These are phyloP conservation scores for Eupleurogrammus muticus DNA, from an alignment of 2,797 vertebrate genomes.

Conservation along the genomic window DNA sequence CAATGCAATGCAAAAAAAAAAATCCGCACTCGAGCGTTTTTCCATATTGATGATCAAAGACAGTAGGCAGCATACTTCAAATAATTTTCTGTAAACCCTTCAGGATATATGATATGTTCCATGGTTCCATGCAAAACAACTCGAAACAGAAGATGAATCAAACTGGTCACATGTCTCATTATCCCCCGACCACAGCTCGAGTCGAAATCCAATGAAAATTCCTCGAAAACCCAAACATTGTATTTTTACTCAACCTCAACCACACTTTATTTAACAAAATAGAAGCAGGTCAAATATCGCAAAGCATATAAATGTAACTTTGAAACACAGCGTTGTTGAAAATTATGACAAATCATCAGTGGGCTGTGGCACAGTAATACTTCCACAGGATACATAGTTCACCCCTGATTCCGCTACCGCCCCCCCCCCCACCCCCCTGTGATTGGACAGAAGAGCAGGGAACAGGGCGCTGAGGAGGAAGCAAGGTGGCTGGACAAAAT, in stretches of 20 bases:
- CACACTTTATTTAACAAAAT: constrained; percentile 89
- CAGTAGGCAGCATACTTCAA: background rate
- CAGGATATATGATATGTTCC: constrained; percentile 1
- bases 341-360: constrained; percentile 81
- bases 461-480: background rate
- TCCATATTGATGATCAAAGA: background rate
- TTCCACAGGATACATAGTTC: constrained; percentile 77
- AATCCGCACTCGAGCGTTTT: background rate
- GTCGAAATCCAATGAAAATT: constrained; percentile 39
- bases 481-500: constrained; percentile 31
- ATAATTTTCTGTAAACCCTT: constrained; percentile 4
- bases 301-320: constrained; percentile 87
- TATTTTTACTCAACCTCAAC: constrained; percentile 83
- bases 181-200: background rate
- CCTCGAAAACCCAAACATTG: constrained; percentile 34
- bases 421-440: constrained; percentile 11
- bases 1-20: background rate
- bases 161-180: constrained; percentile 17
- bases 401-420: constrained; percentile 20
- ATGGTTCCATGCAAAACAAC: constrained; percentile 29
- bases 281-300: constrained; percentile 87
- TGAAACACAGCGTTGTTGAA: constrained; percentile 81
- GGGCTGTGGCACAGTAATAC: constrained; percentile 80
- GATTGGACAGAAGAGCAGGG: constrained; percentile 30
- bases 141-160: constrained; percentile 24